Conservation (phyloP, 2,888 invertebrate species). For the Callimorpha dominula region DNA sequence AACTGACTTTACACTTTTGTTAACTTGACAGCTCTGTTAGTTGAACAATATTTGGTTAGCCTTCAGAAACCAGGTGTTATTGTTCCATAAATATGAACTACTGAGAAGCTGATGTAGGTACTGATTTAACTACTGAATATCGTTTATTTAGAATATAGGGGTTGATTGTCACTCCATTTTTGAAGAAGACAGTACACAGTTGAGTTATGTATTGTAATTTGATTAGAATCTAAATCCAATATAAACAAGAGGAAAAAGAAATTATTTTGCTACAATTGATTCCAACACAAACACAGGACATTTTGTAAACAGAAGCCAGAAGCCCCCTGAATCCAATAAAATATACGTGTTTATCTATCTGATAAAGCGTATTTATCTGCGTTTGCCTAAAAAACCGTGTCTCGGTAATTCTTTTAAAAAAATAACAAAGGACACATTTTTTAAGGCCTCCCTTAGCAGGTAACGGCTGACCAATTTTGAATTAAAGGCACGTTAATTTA, state of each 20-base stretch:
- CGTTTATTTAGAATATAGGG: neutral
- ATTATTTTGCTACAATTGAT: neutral
- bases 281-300: neutral
- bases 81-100: no score
- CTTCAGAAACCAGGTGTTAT: no score
- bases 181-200: neutral
- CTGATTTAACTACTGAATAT: no score
- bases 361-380: constrained; percentile 34
- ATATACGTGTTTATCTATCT: constrained; percentile 33
- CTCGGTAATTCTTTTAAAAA: constrained; percentile 46
- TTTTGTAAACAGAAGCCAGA: constrained; percentile 17
- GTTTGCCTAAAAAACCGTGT: constrained; percentile 35
- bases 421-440: constrained; percentile 36
- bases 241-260: neutral
- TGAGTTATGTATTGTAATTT: neutral
- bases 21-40: no score
- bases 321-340: constrained; percentile 27
- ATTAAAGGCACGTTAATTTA: constrained; percentile 62
- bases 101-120: no score
- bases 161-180: neutral
- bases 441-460: constrained; percentile 38
- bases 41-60: no score
- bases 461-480: constrained; percentile 51
- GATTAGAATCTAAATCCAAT: neutral
- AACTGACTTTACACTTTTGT: no score